Percentiles rank a stretch among this genome's conserved stretches.
These are phyloP conservation scores for Holocentrus rufus DNA, from an alignment of 2,797 vertebrate species.

Conservation along the genomic window DNA sequence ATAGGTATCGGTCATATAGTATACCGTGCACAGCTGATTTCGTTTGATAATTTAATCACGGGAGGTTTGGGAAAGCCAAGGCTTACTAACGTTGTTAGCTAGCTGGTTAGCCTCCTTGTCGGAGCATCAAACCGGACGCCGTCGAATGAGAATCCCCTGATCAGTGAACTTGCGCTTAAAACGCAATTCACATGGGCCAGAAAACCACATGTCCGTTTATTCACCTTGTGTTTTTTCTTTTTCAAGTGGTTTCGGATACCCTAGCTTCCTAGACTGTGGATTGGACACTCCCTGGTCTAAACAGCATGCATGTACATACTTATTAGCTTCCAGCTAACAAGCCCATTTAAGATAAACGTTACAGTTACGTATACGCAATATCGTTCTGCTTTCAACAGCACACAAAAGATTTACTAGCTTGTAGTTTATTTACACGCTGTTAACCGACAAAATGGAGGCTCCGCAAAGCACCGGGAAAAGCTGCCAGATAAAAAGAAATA, in stretches of 20 bases:
- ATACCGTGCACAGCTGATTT: conserved; percentile 1
- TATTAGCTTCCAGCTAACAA: neutral
- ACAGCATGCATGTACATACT: neutral
- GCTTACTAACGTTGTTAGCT: neutral
- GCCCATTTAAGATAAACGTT: rapidly evolving
- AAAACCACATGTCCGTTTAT: neutral
- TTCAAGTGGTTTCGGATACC: too few relatives aligned
- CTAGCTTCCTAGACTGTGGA: conserved; percentile 1
- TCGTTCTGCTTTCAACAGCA: neutral
- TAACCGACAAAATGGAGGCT: conserved; percentile 73
- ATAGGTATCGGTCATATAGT: neutral
- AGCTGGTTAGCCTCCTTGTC: neutral
- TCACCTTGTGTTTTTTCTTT: neutral
- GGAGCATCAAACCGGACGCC: neutral
- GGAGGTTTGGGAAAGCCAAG: neutral
- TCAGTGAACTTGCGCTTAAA: neutral
- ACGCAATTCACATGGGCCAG: neutral
- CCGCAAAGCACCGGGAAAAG: neutral
- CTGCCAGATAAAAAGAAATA: neutral
- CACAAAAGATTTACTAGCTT: neutral
- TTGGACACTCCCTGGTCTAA: conserved; percentile 62
- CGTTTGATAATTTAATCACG: neutral
- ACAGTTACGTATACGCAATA: too few relatives aligned
- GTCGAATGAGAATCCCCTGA: neutral
- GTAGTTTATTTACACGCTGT: conserved; percentile 45